These are phyloP conservation scores for Drosophila monieri DNA, from an alignment of 2,888 invertebrate genomes.

Conservation along the genomic window DNA sequence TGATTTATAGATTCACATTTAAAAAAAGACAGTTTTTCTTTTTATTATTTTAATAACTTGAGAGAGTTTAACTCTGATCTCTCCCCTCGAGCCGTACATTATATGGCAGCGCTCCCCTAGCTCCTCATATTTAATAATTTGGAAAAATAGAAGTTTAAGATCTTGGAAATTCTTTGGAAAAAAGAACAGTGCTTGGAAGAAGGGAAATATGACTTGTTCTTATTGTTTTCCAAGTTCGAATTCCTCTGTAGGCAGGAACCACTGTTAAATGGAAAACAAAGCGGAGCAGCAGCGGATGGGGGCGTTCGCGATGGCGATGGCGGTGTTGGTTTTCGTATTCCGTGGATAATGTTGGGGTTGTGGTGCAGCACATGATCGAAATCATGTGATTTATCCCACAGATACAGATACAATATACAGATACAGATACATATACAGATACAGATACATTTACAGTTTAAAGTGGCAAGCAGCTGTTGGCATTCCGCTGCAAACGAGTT, in stretches of 20 bases:
- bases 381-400: slow-evolving; percentile 65
- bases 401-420: slow-evolving; percentile 15
- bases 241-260: background rate
- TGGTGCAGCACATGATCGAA: slow-evolving; percentile 62
- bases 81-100: too few species aligned
- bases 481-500: slow-evolving; percentile 53
- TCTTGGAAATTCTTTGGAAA: too few species aligned
- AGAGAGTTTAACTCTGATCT: too few species aligned
- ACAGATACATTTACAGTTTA: slow-evolving; percentile 5
- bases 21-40: too few species aligned
- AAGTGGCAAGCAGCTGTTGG: slow-evolving; percentile 41
- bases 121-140: too few species aligned
- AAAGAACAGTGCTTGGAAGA: too few species aligned
- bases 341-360: slow-evolving; percentile 21
- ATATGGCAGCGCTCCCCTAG: too few species aligned
- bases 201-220: too few species aligned
- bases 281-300: background rate
- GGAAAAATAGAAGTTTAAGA: too few species aligned
- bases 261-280: slow-evolving; percentile 4
- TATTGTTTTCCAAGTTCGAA: too few species aligned
- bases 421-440: background rate
- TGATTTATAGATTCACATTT: too few species aligned
- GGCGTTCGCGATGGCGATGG: background rate
- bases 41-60: too few species aligned
- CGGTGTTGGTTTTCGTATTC: background rate